Conservation (phyloP, 2,888 invertebrate genomes). For the Monochamus alternatus region DNA sequence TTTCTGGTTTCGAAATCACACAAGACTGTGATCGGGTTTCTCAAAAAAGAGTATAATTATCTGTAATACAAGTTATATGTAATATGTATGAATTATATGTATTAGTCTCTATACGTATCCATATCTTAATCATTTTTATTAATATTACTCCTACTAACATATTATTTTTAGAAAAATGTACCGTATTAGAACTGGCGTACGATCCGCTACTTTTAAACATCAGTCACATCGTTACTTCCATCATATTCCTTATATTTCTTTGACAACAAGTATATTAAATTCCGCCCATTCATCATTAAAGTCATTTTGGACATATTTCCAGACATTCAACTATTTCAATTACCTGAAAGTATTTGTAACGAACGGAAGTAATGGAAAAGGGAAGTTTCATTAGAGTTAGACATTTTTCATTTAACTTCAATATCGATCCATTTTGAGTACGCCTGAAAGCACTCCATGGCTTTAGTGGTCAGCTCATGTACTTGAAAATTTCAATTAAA, state of each 20-base stretch:
- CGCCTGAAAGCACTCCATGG: slow-evolving; percentile 8
- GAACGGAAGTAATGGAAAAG: slow-evolving; percentile 16
- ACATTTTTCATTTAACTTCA: slow-evolving; percentile 38
- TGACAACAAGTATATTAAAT: not conserved
- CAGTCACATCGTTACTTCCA: not conserved
- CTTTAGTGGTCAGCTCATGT: slow-evolving; percentile 24
- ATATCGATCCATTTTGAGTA: slow-evolving; percentile 23
- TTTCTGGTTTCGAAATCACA: too few relatives aligned
- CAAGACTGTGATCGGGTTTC: too few relatives aligned
- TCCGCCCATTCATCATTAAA: not conserved
- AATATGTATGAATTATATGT: too few relatives aligned
- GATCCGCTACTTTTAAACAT: too few relatives aligned
- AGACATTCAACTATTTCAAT: slow-evolving; percentile 4
- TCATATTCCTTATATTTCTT: not conserved
- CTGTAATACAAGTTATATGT: too few relatives aligned
- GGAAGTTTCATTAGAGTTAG: slow-evolving; percentile 18
- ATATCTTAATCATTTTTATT: too few relatives aligned
- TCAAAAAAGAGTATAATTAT: too few relatives aligned
- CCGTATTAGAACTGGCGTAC: too few relatives aligned
- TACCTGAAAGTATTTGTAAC: slow-evolving; percentile 12
- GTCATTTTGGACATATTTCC: not conserved
- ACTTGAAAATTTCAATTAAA: slow-evolving; percentile 33
- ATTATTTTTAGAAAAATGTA: too few relatives aligned
- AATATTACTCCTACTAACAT: too few relatives aligned
- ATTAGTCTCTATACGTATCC: too few relatives aligned